Conservation (phyloP, 2,888 invertebrate genomes). For the Chymomyza fuscimana region DNA sequence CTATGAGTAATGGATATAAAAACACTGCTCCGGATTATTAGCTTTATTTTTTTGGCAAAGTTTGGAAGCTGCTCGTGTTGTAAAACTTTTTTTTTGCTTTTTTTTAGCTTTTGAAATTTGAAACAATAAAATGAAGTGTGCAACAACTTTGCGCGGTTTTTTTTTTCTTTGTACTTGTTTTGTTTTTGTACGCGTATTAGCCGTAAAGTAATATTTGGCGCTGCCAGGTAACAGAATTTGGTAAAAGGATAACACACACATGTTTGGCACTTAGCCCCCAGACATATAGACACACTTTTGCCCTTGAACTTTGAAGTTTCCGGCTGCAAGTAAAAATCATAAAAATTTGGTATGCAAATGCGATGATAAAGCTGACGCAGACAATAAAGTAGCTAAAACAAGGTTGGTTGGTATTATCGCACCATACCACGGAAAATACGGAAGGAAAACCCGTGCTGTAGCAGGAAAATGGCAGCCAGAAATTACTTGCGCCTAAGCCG, state of each 20-base stretch:
- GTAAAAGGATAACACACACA: constrained; percentile 14
- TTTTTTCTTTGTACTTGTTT: background rate
- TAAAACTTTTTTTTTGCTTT: background rate
- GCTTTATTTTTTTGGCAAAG: constrained; percentile 12
- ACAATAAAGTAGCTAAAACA: constrained; percentile 3
- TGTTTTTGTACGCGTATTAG: background rate
- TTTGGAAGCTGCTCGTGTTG: background rate
- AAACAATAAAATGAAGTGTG: constrained; percentile 35
- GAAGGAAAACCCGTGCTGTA: background rate
- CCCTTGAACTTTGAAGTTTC: constrained; percentile 54
- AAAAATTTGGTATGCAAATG: constrained; percentile 10
- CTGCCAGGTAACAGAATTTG: constrained; percentile 19
- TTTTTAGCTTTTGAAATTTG: constrained; percentile 27
- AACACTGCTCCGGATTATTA: constrained; percentile 30
- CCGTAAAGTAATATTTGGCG: background rate
- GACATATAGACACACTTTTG: background rate
- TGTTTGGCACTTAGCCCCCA: background rate
- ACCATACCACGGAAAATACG: background rate
- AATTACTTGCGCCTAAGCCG: background rate
- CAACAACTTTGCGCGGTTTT: background rate
- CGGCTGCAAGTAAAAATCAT: constrained; percentile 10
- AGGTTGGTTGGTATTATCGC: constrained; percentile 10
- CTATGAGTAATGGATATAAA: too few species aligned
- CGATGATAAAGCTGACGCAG: background rate
- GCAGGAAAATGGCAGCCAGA: background rate